Evolutionary conservation across 2,888 invertebrate species (phyloP).

Genomic region (Cryptops parisi): DNA sequence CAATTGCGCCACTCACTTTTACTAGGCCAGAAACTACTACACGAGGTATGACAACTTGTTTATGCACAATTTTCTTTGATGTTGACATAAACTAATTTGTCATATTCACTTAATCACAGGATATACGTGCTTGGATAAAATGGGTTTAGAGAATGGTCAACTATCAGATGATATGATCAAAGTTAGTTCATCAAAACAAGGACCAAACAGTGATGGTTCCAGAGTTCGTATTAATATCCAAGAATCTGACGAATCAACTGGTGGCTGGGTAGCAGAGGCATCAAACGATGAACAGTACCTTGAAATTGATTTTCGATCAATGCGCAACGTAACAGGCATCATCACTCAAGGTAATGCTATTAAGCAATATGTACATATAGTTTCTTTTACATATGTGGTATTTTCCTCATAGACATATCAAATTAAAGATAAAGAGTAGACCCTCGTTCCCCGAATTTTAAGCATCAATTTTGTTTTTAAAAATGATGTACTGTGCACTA

Average conservation of each 20-base stretch:
- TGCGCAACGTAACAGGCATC: conserved; percentile 61
- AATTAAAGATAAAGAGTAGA: not conserved
- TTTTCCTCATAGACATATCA: not conserved
- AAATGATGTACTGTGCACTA: too few relatives aligned
- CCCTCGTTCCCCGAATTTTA: too few relatives aligned
- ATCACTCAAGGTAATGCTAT: conserved; percentile 41
- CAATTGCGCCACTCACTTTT: too few relatives aligned
- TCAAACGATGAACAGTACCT: conserved; percentile 19
- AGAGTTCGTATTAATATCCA: conserved; percentile 37
- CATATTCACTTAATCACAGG: too few relatives aligned
- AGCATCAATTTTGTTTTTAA: too few relatives aligned
- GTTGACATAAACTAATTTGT: too few relatives aligned
- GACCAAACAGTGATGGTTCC: conserved; percentile 25
- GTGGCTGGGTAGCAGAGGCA: conserved; percentile 25
- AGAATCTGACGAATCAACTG: conserved; percentile 10
- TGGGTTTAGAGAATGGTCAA: conserved; percentile 49
- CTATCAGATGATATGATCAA: conserved; percentile 49
- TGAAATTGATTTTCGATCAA: conserved; percentile 55
- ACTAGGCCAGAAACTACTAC: too few relatives aligned
- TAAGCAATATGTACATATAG: not conserved
- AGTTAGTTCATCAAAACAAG: conserved; percentile 42
- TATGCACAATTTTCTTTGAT: too few relatives aligned
- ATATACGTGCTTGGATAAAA: too few relatives aligned
- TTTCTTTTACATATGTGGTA: too few relatives aligned
- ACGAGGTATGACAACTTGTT: too few relatives aligned